Percentiles rank a stretch among this genome's conserved stretches.
These are phyloP conservation scores for Aurelia sp. DNA, from an alignment of 30 jellyfish, hydroid and myxozoan species.

Conservation along the genomic window DNA sequence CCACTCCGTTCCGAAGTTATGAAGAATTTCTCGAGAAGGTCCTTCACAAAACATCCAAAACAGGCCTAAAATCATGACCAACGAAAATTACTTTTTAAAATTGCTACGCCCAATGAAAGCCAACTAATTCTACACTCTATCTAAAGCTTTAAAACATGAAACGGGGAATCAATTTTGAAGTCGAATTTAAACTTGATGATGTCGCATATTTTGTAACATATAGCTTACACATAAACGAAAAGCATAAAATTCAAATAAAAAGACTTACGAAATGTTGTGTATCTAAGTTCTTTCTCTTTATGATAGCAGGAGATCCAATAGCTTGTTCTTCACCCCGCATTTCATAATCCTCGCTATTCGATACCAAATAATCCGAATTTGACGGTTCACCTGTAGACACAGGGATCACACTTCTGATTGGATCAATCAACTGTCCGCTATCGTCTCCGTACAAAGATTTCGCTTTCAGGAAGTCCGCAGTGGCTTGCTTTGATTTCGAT, in stretches of 20 bases:
- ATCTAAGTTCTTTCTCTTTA: constrained; percentile 39
- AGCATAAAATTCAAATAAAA: not conserved
- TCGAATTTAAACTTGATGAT: too few species aligned
- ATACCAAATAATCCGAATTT: not conserved
- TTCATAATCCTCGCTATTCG: constrained; percentile 40
- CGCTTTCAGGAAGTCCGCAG: not conserved
- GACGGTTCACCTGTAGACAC: constrained; percentile 82
- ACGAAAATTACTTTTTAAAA: too few species aligned
- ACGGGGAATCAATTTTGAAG: too few species aligned
- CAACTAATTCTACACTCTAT: too few species aligned
- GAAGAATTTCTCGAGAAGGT: too few species aligned
- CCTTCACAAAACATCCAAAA: too few species aligned
- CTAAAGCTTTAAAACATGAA: too few species aligned
- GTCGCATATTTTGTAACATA: too few species aligned
- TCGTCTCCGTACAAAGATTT: constrained; percentile 34
- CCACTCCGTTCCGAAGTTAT: too few species aligned
- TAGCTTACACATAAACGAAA: too few species aligned
- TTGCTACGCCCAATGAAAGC: too few species aligned
- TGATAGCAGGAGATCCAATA: constrained; percentile 29
- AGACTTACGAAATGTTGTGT: not conserved
- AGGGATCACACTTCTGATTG: constrained; percentile 75
- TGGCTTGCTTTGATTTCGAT: constrained; percentile 12
- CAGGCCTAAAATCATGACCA: too few species aligned
- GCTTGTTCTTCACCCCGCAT: constrained; percentile 79
- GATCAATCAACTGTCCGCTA: constrained; percentile 70